Conservation (phyloP, 1,140 invertebrate species). For the Acromyrmex charruanus region DNA sequence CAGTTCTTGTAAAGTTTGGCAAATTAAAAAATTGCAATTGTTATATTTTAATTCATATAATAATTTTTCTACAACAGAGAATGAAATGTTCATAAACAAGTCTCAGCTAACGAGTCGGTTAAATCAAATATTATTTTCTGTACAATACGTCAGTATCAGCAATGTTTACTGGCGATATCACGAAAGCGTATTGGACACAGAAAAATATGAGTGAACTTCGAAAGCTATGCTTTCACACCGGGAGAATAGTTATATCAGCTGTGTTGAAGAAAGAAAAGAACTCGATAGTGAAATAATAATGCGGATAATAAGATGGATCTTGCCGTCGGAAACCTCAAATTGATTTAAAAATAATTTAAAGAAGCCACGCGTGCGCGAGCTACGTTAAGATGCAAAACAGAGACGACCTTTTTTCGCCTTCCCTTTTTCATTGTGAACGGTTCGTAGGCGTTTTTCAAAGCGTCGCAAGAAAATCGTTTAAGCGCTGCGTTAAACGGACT, state of each 20-base stretch:
- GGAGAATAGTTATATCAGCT: not conserved
- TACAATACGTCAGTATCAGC: not conserved
- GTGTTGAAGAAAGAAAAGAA: conserved; percentile 4
- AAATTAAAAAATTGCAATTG: conserved; percentile 2
- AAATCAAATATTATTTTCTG: conserved; percentile 13
- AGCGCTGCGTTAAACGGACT: conserved; percentile 42
- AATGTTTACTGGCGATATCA: not conserved
- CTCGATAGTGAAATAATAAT: conserved; percentile 58
- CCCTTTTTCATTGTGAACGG: not conserved
- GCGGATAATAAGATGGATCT: conserved; percentile 67
- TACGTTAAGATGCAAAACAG: not conserved
- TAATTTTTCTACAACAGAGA: not conserved
- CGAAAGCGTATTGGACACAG: not conserved
- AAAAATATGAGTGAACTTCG: conserved; percentile 37
- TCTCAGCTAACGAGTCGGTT: conserved; percentile 2
- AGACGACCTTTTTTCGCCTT: conserved; percentile 7
- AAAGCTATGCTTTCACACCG: not conserved
- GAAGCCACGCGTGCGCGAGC: not conserved
- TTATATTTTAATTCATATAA: conserved; percentile 5
- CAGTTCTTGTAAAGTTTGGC: not conserved
- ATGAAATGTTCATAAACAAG: conserved; percentile 35
- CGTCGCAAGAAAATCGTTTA: conserved; percentile 67
- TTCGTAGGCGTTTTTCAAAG: not conserved
- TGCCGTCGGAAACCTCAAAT: conserved; percentile 39
- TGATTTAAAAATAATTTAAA: conserved; percentile 73